Evolutionary conservation across 2,797 vertebrate species (phyloP), one percentile per base, ranked within the genome.

Genomic region (Pangasius krempfi): DNA sequence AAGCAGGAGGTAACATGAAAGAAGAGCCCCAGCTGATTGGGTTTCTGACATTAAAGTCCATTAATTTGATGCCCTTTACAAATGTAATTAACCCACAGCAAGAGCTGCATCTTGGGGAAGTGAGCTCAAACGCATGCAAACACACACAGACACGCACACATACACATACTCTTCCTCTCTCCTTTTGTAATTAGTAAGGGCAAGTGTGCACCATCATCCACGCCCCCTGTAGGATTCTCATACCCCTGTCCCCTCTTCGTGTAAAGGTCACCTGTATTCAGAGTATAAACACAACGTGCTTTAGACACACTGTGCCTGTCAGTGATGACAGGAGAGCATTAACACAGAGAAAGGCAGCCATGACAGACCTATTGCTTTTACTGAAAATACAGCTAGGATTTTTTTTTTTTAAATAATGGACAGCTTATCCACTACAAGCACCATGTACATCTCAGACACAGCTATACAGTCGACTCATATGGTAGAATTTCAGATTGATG

Each of bases 11-110:
- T 87, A 72, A 92, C 88, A 91, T 90, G 89, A 92, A 90, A 90
- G 90, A 87, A 66, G 88, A 93, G 91, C 93, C 92, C 93, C 94
- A 94, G 94, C 95, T 94, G 94, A 93, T 93, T 89, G 88, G 73
- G 80, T 89, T 92, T 92, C 88, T 92, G 95, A 95, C 95, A 96
- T 96, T 95, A 96, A 95, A 93, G 94, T 91, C 93, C 93, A 95
- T 95, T 96, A 95, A 96, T 96, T 95, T 94, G 92, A 91, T 96
- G 96, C 94, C 95, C 95, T 96, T 96, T 96, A 94, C 94, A 93
- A 90, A 93, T 87, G 93, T 93, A 96, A 96, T 96, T 95, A 96
- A 92, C 94, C 94, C 93, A 92, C 91, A 90, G 89, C 88, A 90
- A 90, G 91, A 86, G 83, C 54, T 68, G 89, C 79, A 89, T 91